Conservation (phyloP, 2,797 vertebrate genomes). For the Sardinella longiceps region DNA sequence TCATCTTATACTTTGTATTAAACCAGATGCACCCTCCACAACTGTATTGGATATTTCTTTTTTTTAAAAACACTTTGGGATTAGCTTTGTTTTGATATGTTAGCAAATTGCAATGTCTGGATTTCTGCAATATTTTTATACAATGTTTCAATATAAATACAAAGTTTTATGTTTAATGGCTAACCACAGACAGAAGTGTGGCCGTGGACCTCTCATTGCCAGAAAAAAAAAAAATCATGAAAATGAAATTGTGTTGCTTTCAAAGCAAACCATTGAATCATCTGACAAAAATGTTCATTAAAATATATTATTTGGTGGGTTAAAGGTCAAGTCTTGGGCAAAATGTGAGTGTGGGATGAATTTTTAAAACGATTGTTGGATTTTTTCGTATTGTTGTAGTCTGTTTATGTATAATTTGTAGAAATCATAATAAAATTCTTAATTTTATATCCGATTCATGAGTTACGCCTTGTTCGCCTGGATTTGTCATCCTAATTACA, state of each 20-base stretch:
- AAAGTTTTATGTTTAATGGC: not conserved
- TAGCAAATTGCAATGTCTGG: constrained; percentile 57
- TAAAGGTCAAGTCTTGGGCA: not conserved
- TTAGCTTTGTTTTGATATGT: constrained; percentile 5
- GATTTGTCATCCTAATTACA: not conserved
- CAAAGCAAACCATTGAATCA: not conserved
- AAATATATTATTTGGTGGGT: not conserved
- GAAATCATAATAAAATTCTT: constrained; percentile 47
- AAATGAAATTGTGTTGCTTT: not conserved
- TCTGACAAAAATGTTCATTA: constrained; percentile 7
- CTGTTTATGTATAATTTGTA: constrained; percentile 44
- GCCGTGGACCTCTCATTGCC: not conserved
- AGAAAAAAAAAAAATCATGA: not conserved
- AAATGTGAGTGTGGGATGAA: not conserved
- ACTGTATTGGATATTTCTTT: not conserved
- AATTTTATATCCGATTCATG: constrained; percentile 34
- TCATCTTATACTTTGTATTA: not conserved
- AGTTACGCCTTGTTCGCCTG: not conserved
- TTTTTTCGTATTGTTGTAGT: constrained; percentile 40
- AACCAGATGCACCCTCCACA: not conserved
- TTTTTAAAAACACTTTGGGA: not conserved
- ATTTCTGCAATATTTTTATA: constrained; percentile 84
- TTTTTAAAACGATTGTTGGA: not conserved
- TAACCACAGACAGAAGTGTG: not conserved
- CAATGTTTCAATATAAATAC: not conserved